Base-by-base conservation (phyloP, 1,140 invertebrate species). In the Temnothorax nylanderi region DNA sequence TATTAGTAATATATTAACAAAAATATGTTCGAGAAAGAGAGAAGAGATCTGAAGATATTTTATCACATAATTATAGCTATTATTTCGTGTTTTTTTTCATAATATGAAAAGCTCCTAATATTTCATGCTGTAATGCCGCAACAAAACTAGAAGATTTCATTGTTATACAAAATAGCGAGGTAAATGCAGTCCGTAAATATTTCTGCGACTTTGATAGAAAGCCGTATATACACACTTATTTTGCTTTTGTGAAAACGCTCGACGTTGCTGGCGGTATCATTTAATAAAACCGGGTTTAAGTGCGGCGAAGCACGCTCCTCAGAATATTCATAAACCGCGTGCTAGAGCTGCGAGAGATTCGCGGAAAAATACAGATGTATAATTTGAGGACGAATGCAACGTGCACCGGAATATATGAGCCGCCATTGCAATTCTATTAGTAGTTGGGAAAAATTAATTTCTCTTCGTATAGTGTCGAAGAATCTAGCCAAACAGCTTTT, bases 271-370 rank as follows among this genome's bases (percentile, higher is more conserved):
- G 54, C 26, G 65, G 54, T 32, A 81, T 74, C 67, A 60, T 84
- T 75, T 84, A 84, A 75, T 84, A 84, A 84, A 84, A 84, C 51
- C 69, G 13, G 41, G 18, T 84, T 74, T 84, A 49, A 74, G n/a
- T 47, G 80, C 44, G 80, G 41, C 54, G 44, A 49, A 44, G 71
- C 18, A 62, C 54, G 80, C 54, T 84, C 32, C 51, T 34, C 54
- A 69, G 69, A 84, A 75, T 84, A 84, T 84, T 84, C 69, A 84
- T 62, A 84, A 82, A 82, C n/a, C n/a, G 54, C 41, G n/a, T 32
- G 51, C 47, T 80, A 41, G 26, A 26, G 77, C 34, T 54, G 67
- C 54, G 80, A 82, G 80, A 82, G 54, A 81, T 81, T 81, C 49
- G 21, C 78, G 49, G 21, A 62, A 75, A 84, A 84, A 84, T 84